Evolutionary conservation across 2,888 invertebrate genomes (phyloP).

Genomic region (Stenodera caucasica): DNA sequence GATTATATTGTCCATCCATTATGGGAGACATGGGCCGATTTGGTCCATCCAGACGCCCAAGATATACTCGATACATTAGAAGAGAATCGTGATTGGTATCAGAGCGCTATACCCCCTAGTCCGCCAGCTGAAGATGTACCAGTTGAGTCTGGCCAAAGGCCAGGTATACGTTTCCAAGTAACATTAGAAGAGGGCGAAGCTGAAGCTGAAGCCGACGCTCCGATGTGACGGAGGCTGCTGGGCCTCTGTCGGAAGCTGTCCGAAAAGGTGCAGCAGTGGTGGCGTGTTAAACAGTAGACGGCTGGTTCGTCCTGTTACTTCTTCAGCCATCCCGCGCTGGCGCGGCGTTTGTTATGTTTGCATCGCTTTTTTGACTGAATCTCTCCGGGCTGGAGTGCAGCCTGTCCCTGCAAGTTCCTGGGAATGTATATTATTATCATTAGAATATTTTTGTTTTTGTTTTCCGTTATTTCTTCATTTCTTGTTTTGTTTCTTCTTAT

Average conservation of each 20-base stretch:
- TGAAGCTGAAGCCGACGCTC: slow-evolving; percentile 63
- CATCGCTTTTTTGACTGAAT: slow-evolving; percentile 54
- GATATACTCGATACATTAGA: slow-evolving; percentile 97
- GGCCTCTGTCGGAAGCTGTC: slow-evolving; percentile 88
- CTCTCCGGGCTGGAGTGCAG: slow-evolving; percentile 46
- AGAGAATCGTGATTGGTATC: slow-evolving; percentile 92
- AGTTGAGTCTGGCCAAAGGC: slow-evolving; percentile 59
- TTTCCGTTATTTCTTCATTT: slow-evolving; percentile 15
- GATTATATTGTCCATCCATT: slow-evolving; percentile 99
- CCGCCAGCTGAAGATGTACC: slow-evolving; percentile 74
- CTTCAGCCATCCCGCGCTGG: slow-evolving; percentile 51
- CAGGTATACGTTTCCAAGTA: slow-evolving; percentile 67
- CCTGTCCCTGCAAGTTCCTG: slow-evolving; percentile 47
- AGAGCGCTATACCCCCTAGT: slow-evolving; percentile 90
- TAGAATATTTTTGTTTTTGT: slow-evolving; percentile 20
- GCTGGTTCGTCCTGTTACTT: slow-evolving; percentile 36
- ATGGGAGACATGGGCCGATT: slow-evolving; percentile 99
- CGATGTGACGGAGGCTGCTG: slow-evolving; percentile 92
- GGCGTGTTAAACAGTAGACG: slow-evolving; percentile 75
- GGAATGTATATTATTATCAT: slow-evolving; percentile 40
- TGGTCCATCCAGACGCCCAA: slow-evolving; percentile 98
- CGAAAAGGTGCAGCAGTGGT: slow-evolving; percentile 82
- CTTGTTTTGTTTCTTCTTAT: slow-evolving; percentile 10
- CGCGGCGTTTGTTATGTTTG: slow-evolving; percentile 53
- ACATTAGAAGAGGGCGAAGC: slow-evolving; percentile 78